Percentiles rank a stretch among this genome's conserved stretches.
phyloP scores from a whole-genome alignment of 2,888 invertebrate species.

The Drosophila eohydei region DNA sequence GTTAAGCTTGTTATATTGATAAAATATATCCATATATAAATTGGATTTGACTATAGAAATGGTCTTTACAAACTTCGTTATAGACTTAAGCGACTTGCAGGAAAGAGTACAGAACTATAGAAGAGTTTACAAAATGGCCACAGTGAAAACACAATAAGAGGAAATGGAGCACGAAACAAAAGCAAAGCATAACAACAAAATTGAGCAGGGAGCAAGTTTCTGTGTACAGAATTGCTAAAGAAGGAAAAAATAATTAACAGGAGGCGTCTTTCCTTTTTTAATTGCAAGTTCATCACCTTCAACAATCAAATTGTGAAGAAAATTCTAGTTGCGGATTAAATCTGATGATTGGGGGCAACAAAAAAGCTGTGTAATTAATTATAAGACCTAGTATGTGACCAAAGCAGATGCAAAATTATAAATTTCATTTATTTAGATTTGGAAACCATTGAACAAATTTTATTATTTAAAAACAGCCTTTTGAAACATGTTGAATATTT shows the following conservation, averaged over 20 bases:
- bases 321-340: conserved; percentile 34
- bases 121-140: neutral
- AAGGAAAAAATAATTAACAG: conserved; percentile 65
- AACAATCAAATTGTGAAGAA: conserved; percentile 58
- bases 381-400: neutral
- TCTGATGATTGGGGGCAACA: neutral
- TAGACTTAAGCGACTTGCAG: neutral
- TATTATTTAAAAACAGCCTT: no score
- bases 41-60: neutral
- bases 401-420: neutral
- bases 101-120: neutral
- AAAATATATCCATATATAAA: no score
- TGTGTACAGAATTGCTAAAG: conserved; percentile 58
- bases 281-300: conserved; percentile 26
- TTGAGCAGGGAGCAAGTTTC: conserved; percentile 33
- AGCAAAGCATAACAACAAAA: conserved; percentile 25
- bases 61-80: neutral
- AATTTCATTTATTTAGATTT: neutral
- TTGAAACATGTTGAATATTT: neutral
- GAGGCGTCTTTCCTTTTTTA: conserved; percentile 20
- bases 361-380: neutral
- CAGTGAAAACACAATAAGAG: conserved; percentile 23
- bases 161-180: conserved; percentile 55
- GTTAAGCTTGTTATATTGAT: neutral
- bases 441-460: neutral